phyloP scores from a whole-genome alignment of 2,113 vertebrate species.

The Pseudolaguvia tuberculata region DNA sequence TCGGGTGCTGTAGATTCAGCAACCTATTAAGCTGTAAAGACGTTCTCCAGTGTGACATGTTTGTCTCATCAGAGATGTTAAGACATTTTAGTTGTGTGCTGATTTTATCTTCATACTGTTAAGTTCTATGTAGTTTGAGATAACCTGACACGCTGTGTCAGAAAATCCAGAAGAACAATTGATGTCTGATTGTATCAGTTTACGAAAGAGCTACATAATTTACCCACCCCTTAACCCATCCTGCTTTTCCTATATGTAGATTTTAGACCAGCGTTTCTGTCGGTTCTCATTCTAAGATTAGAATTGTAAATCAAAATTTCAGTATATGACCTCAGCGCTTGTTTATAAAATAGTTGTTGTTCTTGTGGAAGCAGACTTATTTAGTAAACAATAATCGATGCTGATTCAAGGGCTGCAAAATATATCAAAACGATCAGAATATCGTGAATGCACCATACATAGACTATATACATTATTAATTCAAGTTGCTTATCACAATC shows the following conservation, averaged over 20 bases:
- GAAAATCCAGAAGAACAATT: no score
- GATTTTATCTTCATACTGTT: neutral
- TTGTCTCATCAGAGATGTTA: neutral
- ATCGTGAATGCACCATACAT: no score
- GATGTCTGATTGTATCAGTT: neutral
- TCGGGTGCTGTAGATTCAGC: neutral
- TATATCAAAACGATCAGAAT: no score
- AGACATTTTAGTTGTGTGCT: neutral
- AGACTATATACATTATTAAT: no score
- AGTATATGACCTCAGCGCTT: neutral
- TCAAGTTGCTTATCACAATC: no score
- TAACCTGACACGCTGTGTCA: neutral
- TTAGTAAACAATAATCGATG: no score
- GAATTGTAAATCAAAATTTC: no score
- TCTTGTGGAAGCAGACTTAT: no score
- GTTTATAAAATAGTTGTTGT: neutral
- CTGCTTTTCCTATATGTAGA: no score
- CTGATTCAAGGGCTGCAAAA: no score
- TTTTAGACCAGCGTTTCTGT: no score
- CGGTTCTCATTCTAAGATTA: neutral
- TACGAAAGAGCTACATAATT: neutral
- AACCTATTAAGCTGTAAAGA: neutral
- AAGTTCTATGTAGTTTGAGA: neutral
- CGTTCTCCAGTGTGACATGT: neutral
- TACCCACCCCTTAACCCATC: no score